phyloP scores from a whole-genome alignment of 1,140 invertebrate genomes.

The Mycetomoellerius zeteki region DNA sequence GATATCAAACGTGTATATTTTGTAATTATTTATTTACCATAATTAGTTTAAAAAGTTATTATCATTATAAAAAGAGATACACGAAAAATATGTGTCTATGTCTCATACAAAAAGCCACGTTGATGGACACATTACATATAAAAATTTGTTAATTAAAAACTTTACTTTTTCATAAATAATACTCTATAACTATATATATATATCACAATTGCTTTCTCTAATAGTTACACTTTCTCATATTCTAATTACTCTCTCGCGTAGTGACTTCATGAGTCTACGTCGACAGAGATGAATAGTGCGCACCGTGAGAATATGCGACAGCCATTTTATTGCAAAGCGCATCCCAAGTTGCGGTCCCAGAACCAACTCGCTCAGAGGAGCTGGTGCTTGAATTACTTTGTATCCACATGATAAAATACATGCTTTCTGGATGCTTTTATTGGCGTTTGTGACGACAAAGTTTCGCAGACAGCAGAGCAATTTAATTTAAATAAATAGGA shows the following conservation, averaged over 20 bases:
- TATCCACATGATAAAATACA: conserved; percentile 31
- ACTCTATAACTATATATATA: not conserved
- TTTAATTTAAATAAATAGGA: conserved; percentile 67
- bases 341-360: not conserved
- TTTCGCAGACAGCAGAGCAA: not conserved
- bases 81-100: no score
- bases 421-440: not conserved
- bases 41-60: no score
- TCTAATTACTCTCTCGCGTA: not conserved
- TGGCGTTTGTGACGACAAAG: conserved; percentile 16
- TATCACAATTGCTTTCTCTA: conserved; percentile 7
- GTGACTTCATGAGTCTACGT: not conserved
- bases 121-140: not conserved
- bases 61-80: no score
- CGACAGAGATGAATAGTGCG: conserved; percentile 27
- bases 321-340: conserved; percentile 43
- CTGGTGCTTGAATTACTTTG: conserved; percentile 40
- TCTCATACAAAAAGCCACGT: no score
- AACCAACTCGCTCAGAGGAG: conserved; percentile 21
- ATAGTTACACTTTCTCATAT: conserved; percentile 3
- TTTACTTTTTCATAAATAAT: not conserved
- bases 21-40: no score
- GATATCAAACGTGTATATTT: no score
- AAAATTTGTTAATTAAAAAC: not conserved
- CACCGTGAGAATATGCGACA: conserved; percentile 30